Evolutionary conservation across 2,113 vertebrate genomes (phyloP), one percentile per base, ranked within the genome.

Genomic region (Diphyllodes magnificus): DNA sequence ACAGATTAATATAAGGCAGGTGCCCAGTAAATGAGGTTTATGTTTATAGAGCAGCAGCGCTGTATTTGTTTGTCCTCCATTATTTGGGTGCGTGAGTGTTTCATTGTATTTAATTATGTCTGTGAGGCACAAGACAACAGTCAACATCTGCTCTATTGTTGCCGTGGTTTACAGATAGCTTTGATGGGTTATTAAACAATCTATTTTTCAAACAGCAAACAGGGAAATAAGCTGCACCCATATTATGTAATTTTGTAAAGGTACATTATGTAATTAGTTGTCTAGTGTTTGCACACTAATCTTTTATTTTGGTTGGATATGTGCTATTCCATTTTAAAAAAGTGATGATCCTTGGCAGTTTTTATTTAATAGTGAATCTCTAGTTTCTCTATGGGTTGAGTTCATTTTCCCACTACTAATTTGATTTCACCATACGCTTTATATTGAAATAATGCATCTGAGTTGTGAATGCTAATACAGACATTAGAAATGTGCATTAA

Each of bases 151-250:
- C 93, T 98, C 97, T 92, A 97, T 98, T 99, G 98, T 98, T 98
- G 97, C 86, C 57, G 91, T 92, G 97, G 97, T 98, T 98, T 98
- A 98, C 98, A 97, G 97, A 97, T 95, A 97, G 98, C 97, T 98
- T 98, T 98, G 97, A 98, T 98, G 98, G 96, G 93, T 98, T 98
- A 98, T 98, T 98, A 98, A 98, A 98, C 98, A 98, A 98, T 98
- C 97, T 98, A 98, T 98, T 98, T 96, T 97, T 97, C 97, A 97
- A 97, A 97, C 86, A 82, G 88, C 96, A 98, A 97, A 96, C 95
- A 97, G 96, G 97, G 94, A 96, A 97, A 96, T 94, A 96, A 97
- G 94, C 96, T 95, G 94, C 96, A 95, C 96, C 88, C 94, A 35
- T 96, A 97, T 97, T 97, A 96, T 92, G 84, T 94, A 90, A 94